A percentile compares a stretch with the other conserved stretches of the same genome.
Conservation (phyloP, 1,140 invertebrate species). For the Aphelinus atriplicis region DNA sequence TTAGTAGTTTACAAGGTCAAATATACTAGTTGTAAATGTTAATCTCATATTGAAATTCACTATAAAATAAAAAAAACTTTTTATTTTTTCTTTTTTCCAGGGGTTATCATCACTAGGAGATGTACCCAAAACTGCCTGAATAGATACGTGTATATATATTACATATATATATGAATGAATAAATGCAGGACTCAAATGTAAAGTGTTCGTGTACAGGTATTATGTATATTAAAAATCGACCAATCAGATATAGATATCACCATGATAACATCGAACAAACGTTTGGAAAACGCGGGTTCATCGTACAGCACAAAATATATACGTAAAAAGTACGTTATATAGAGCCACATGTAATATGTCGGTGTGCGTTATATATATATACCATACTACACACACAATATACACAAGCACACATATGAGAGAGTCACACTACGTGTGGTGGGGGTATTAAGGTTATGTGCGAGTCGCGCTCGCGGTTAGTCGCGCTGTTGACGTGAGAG, state of each 20-base stretch:
- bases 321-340: constrained; percentile 9
- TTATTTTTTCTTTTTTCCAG: no score
- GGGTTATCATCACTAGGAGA: no score
- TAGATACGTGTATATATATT: no score
- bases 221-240: constrained; percentile 5
- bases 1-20: no score
- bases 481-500: constrained; percentile 12
- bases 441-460: constrained; percentile 25
- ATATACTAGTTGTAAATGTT: no score
- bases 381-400: neutral
- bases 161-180: no score
- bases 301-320: neutral
- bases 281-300: neutral
- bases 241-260: constrained; percentile 26
- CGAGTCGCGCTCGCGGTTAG: constrained; percentile 7
- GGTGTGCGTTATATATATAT: constrained; percentile 6
- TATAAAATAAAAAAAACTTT: no score
- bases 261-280: constrained; percentile 28
- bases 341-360: neutral
- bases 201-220: neutral
- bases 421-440: neutral
- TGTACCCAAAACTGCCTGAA: no score
- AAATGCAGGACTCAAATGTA: no score
- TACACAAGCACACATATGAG: no score
- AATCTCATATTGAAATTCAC: no score